Conservation (phyloP, 1,140 invertebrate species). For the Phymastichus coffea region DNA sequence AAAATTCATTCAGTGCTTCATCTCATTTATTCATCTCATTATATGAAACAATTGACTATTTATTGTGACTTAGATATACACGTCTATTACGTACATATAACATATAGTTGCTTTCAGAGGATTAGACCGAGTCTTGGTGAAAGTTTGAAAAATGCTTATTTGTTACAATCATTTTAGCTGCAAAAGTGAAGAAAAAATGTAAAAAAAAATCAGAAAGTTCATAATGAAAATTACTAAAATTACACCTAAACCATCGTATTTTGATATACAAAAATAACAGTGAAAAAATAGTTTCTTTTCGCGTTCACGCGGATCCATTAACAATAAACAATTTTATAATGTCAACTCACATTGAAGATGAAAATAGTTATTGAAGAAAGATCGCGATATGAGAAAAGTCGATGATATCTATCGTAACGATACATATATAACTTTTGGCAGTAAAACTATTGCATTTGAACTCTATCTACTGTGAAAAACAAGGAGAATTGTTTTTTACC, state of each 20-base stretch:
- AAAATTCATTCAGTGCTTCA: constrained; percentile 16
- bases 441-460: too few relatives aligned
- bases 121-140: constrained; percentile 34
- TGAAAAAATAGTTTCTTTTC: background rate
- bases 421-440: too few relatives aligned
- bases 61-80: constrained; percentile 50
- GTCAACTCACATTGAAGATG: too few relatives aligned
- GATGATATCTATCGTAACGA: too few relatives aligned
- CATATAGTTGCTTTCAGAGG: constrained; percentile 40
- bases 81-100: constrained; percentile 52
- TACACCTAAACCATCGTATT: background rate
- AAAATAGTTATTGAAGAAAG: too few relatives aligned
- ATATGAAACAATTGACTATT: constrained; percentile 56
- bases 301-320: too few relatives aligned
- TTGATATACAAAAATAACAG: background rate
- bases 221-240: background rate
- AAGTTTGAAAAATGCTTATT: constrained; percentile 31
- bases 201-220: background rate
- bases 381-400: too few relatives aligned
- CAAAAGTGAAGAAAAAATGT: too few relatives aligned
- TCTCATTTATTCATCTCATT: constrained; percentile 42
- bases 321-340: too few relatives aligned
- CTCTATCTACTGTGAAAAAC: too few relatives aligned
- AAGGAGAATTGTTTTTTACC: too few relatives aligned
- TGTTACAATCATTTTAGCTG: constrained; percentile 21